Evolutionary conservation across 1,140 invertebrate genomes (phyloP), one percentile per base, ranked within the genome.

Genomic region (Platyscapa corneri): DNA sequence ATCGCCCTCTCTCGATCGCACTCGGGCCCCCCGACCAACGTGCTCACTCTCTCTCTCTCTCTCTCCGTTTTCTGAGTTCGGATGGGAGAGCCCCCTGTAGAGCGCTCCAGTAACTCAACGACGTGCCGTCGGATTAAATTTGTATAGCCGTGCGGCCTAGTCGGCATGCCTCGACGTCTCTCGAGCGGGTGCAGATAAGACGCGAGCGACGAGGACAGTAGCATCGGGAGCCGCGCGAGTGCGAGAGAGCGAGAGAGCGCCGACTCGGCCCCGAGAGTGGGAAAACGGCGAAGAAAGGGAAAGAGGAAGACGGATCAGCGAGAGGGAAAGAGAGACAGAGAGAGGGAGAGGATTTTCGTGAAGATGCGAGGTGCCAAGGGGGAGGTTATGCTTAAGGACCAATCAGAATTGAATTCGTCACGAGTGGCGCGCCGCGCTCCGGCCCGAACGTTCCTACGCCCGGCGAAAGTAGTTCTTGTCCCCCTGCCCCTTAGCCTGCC

Each of bases 331-430:
- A 53, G 78, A 27, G 84, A 60, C 49, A 32, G 83, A 53, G 84
- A 74, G 84, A 34, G 77, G 30, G 56, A 7, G 86, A 83, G 86
- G 87, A 80, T 80, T 39, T 65, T 86, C 84, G 85, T 86, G 85
- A 87, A 87, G 86, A 87, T 86, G 86, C 88, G 87, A 88, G 89
- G 87, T 90, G 88, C 86, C 88, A 89, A 90, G 89, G 88, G 91
- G 91, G 91, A 91, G 92, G 91, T 89, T 92, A 91, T 92, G 92
- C 90, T 92, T 93, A 92, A 92, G 91, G 90, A 93, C 93, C 93
- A 93, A 93, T 93, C 92, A 91, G 92, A 93, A 93, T 93, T 92
- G 92, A 93, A 93, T 93, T 93, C 93, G 92, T 93, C 92, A 93
- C 92, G 90, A 92, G 89, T 90, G 84, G 89, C 89, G 88, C 87